Evolutionary conservation across 2,888 invertebrate genomes (phyloP).

Genomic region (Amiota mariae): DNA sequence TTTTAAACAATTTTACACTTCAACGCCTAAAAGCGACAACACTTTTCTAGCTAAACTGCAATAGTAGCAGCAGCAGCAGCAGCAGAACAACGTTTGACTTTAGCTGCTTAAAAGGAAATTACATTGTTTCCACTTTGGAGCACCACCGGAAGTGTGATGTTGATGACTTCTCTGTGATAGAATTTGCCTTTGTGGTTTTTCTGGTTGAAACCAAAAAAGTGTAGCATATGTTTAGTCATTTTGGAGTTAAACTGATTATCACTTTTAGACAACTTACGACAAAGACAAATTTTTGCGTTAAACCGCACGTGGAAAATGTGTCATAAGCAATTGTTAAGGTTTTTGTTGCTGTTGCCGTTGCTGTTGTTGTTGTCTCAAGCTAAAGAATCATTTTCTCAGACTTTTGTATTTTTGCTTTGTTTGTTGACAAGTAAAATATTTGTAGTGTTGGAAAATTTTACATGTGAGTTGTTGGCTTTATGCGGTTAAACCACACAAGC

Average conservation of each 20-base stretch:
- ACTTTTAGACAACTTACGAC: constrained; percentile 8
- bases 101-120: constrained; percentile 24
- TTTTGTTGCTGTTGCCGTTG: too few species aligned
- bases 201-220: neutral
- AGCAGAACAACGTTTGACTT: neutral
- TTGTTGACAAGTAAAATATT: neutral
- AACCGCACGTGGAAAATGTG: constrained; percentile 62
- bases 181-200: constrained; percentile 4
- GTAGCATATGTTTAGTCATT: constrained; percentile 15
- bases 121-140: constrained; percentile 29
- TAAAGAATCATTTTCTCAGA: neutral
- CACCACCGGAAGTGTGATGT: constrained; percentile 33
- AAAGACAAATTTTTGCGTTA: constrained; percentile 25
- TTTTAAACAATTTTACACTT: constrained; percentile 55
- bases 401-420: too few species aligned
- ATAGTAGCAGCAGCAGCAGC: neutral
- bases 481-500: constrained; percentile 21
- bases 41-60: constrained; percentile 32
- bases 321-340: constrained; percentile 55
- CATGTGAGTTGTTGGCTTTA: neutral
- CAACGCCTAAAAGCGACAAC: constrained; percentile 52
- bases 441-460: neutral
- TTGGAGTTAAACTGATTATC: constrained; percentile 21
- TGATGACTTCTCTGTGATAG: neutral
- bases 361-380: neutral